Percentiles rank a stretch among this genome's conserved stretches.
These are phyloP conservation scores for Nannoperca australis DNA, from an alignment of 2,797 vertebrate species.

Conservation along the genomic window DNA sequence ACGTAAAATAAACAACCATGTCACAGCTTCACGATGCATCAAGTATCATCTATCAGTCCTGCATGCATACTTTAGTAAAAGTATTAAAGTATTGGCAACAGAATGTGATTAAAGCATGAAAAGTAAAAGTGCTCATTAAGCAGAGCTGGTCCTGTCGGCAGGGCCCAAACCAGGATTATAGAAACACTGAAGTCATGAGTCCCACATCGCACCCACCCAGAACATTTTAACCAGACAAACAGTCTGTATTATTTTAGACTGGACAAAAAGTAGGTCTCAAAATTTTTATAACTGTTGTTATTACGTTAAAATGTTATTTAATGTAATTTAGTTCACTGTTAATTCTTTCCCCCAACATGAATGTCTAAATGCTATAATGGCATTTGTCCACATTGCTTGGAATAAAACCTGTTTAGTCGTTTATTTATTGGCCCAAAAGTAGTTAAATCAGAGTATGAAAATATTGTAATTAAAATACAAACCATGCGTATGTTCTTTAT, in stretches of 20 bases:
- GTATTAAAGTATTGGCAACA: neutral
- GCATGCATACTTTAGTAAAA: neutral
- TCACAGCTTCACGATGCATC: neutral
- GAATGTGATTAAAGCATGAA: neutral
- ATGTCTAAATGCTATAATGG: neutral
- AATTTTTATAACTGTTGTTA: no score
- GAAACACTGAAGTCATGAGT: neutral
- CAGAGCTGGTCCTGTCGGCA: conserved; percentile 8
- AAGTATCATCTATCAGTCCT: neutral
- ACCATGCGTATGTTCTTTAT: neutral
- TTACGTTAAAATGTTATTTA: no score
- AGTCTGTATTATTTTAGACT: no score
- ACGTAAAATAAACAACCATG: conserved; percentile 48
- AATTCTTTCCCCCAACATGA: neutral
- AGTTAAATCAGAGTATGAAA: neutral
- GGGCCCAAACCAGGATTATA: neutral
- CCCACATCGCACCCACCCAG: no score
- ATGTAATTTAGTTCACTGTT: neutral
- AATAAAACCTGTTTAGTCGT: neutral
- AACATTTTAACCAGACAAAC: neutral
- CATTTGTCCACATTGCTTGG: neutral
- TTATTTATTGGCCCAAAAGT: neutral
- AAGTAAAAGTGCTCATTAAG: neutral
- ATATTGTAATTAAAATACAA: neutral
- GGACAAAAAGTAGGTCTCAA: no score